phyloP scores from a whole-genome alignment of 2,113 vertebrate species.

The Acinonyx jubatus region DNA sequence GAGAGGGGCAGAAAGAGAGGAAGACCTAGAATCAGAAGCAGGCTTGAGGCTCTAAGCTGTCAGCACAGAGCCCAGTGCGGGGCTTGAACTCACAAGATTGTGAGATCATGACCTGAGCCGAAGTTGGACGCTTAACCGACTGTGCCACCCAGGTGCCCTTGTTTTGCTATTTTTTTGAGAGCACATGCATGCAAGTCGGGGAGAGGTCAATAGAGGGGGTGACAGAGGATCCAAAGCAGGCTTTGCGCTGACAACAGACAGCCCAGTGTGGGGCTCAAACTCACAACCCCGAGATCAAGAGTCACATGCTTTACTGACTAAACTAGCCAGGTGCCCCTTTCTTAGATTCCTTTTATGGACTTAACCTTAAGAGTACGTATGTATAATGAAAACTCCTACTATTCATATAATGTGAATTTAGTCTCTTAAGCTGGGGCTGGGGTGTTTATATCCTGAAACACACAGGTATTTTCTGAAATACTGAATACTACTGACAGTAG shows the following conservation, averaged over 20 bases:
- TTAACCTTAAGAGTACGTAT: background rate
- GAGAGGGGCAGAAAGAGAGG: too few relatives aligned
- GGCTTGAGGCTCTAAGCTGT: too few relatives aligned
- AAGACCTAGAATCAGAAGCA: too few relatives aligned
- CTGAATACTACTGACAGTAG: background rate
- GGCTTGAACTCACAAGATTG: too few relatives aligned
- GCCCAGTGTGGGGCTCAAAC: background rate
- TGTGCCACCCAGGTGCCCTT: too few relatives aligned
- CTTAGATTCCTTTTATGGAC: background rate
- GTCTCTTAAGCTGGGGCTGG: background rate
- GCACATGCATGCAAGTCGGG: too few relatives aligned
- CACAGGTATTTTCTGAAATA: background rate
- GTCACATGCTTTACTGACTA: background rate
- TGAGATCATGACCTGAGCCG: too few relatives aligned
- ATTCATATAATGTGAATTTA: conserved; percentile 2
- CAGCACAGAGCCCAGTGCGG: too few relatives aligned
- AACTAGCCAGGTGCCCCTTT: background rate
- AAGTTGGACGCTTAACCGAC: too few relatives aligned
- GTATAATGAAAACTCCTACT: background rate
- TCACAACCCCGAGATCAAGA: background rate
- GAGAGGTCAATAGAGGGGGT: too few relatives aligned
- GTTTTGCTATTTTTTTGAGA: too few relatives aligned
- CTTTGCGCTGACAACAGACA: background rate
- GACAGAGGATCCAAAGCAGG: background rate
- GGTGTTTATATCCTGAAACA: background rate